phyloP scores from a whole-genome alignment of 2,113 vertebrate species.

The Picathartes gymnocephalus region DNA sequence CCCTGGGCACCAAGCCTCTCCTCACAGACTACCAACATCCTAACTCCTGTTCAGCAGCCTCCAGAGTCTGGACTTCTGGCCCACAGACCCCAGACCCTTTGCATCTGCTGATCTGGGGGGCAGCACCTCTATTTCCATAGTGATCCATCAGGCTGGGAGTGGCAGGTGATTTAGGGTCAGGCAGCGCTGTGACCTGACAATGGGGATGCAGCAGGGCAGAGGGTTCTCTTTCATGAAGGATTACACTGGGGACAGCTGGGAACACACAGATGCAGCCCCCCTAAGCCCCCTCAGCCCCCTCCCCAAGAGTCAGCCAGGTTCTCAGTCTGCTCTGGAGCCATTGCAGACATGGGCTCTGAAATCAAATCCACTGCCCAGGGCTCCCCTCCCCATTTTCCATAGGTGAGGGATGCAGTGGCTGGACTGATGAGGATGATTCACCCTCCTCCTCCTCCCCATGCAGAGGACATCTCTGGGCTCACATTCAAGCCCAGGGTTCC shows the following conservation, averaged over 20 bases:
- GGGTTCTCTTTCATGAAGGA: constrained; percentile 58
- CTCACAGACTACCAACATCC: not conserved
- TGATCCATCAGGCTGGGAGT: not conserved
- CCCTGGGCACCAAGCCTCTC: not conserved
- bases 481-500: not conserved
- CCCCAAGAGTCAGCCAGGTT: not conserved
- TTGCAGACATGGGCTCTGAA: not conserved
- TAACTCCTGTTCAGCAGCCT: not conserved
- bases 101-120: not conserved
- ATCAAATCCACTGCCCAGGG: not conserved
- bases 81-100: not conserved
- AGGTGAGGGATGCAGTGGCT: accelerated
- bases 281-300: not conserved
- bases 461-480: not conserved
- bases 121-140: not conserved
- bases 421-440: not conserved
- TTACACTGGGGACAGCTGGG: constrained; percentile 67
- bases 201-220: not conserved
- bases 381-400: not conserved
- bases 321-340: not conserved
- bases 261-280: constrained; percentile 46
- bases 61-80: not conserved
- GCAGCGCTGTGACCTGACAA: not conserved
- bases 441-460: not conserved
- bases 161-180: constrained; percentile 48